Evolutionary conservation across 2,797 vertebrate species (phyloP).

Genomic region (Urosaurus nigricauda): DNA sequence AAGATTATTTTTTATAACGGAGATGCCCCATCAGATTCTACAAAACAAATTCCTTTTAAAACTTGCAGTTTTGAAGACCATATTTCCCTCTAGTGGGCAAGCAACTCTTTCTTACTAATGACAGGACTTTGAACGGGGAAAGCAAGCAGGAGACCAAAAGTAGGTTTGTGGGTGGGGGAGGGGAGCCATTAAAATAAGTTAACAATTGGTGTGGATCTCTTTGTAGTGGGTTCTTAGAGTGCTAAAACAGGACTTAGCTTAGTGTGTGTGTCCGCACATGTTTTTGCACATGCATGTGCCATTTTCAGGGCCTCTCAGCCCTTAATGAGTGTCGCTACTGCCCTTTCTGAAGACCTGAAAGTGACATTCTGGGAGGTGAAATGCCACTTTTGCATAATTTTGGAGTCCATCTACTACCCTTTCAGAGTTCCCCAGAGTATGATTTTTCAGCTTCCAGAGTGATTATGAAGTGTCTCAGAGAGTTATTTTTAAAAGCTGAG

Average conservation of each 20-base stretch:
- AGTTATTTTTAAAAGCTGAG: too few species aligned
- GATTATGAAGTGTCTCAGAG: too few species aligned
- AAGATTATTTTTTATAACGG: background rate
- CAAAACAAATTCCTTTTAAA: constrained; percentile 2
- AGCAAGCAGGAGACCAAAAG: background rate
- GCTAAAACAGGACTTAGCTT: background rate
- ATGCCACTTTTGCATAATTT: too few species aligned
- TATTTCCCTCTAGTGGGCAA: background rate
- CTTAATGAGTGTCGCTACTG: too few species aligned
- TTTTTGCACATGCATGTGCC: too few species aligned
- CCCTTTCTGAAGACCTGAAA: too few species aligned
- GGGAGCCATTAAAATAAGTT: background rate
- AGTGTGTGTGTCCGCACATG: background rate
- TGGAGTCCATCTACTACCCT: too few species aligned
- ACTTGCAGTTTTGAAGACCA: background rate
- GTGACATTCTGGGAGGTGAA: too few species aligned
- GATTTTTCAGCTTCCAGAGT: too few species aligned
- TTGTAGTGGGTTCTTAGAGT: too few species aligned
- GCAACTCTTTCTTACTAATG: background rate
- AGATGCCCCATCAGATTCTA: background rate
- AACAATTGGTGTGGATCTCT: background rate
- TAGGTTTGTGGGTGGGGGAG: background rate
- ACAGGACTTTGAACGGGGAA: background rate
- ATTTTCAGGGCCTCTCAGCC: too few species aligned
- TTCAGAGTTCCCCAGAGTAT: too few species aligned